These are phyloP conservation scores for Oncorhynchus masou DNA, from an alignment of 2,113 vertebrate genomes.

Conservation along the genomic window DNA sequence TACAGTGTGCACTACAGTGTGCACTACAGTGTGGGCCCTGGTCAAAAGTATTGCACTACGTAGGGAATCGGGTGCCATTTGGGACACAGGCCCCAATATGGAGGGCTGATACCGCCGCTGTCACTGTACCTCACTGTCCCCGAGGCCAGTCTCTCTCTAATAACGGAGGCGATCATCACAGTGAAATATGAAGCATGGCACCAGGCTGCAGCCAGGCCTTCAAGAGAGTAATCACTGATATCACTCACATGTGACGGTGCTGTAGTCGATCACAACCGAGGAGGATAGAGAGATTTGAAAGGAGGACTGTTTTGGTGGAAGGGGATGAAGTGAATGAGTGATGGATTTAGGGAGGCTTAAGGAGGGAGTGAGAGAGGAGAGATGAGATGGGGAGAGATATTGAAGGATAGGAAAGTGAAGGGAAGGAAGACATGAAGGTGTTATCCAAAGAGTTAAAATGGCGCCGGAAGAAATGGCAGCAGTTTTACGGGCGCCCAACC, in stretches of 20 bases:
- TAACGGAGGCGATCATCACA: conserved; percentile 10
- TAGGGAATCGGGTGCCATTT: too few species aligned
- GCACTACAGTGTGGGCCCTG: too few species aligned
- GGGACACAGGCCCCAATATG: background rate
- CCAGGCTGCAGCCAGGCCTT: background rate
- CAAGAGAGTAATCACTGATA: conserved; percentile 19
- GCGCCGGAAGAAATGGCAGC: too few species aligned
- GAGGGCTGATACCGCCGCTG: conserved; percentile 8
- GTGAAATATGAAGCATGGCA: conserved; percentile 11
- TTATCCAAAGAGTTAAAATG: background rate
- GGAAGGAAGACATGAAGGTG: background rate
- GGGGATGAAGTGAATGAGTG: background rate
- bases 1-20: too few species aligned
- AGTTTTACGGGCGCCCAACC: too few species aligned
- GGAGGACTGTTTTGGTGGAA: background rate
- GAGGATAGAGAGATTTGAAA: conserved; percentile 1
- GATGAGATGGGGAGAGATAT: too few species aligned
- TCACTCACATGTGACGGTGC: conserved; percentile 1
- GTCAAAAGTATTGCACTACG: too few species aligned
- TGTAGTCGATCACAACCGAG: conserved; percentile 2
- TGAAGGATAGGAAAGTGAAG: background rate
- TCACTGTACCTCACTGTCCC: background rate
- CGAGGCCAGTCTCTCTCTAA: conserved; percentile 15
- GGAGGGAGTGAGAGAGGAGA: background rate
- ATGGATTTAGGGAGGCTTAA: conserved; percentile 8